These are phyloP conservation scores for Charanyca ferruginea DNA, from an alignment of 2,888 invertebrate species.

Conservation along the genomic window DNA sequence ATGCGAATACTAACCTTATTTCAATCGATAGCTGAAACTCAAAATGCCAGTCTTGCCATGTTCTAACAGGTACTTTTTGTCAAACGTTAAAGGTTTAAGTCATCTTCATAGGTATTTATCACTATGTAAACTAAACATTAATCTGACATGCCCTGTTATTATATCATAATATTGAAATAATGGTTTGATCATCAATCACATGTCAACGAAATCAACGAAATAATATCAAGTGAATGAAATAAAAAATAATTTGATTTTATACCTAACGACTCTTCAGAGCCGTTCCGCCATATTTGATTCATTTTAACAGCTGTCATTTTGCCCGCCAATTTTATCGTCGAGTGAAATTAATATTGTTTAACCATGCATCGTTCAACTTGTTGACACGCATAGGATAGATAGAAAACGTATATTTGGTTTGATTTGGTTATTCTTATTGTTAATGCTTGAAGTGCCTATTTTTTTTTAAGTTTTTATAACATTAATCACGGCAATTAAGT, in stretches of 20 bases:
- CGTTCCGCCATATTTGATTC: constrained; percentile 37
- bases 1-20: too few relatives aligned
- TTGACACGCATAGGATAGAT: background rate
- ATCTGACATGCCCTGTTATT: background rate
- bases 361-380: background rate
- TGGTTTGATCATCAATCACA: background rate
- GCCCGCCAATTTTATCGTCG: constrained; percentile 24
- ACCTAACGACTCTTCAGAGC: background rate
- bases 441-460: too few relatives aligned
- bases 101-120: background rate
- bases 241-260: constrained; percentile 1
- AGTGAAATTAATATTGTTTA: background rate
- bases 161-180: background rate
- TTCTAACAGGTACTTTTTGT: too few relatives aligned
- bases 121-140: background rate
- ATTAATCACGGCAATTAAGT: too few relatives aligned
- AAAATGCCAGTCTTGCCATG: too few relatives aligned
- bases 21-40: too few relatives aligned
- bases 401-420: background rate
- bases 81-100: background rate
- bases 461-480: too few relatives aligned
- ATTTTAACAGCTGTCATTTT: constrained; percentile 41
- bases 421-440: too few relatives aligned
- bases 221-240: background rate
- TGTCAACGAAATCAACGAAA: background rate